Evolutionary conservation across 2,797 vertebrate species (phyloP).

Genomic region (Dromococcyx pavoninus): DNA sequence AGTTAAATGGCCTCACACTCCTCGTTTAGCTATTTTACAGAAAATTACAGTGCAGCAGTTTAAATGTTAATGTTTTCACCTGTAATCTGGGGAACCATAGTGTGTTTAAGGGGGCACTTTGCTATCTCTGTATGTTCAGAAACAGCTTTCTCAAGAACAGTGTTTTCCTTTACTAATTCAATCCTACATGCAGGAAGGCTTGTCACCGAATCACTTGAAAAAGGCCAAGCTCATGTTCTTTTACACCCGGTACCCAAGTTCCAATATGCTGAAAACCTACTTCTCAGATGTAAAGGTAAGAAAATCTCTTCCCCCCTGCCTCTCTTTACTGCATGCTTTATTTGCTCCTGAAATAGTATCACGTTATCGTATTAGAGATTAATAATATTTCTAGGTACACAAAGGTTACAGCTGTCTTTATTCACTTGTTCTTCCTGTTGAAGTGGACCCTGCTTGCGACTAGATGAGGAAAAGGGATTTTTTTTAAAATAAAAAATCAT

Average conservation of each 20-base stretch:
- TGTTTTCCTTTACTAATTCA: constrained; percentile 86
- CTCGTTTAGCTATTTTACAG: not conserved
- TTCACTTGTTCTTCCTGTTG: constrained; percentile 8
- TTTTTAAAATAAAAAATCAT: not conserved
- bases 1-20: not conserved
- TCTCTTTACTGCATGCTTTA: not conserved
- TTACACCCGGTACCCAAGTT: constrained; percentile 97
- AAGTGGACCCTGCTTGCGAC: not conserved
- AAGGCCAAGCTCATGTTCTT: constrained; percentile 99
- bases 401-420: not conserved
- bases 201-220: constrained; percentile 98
- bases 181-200: constrained; percentile 97
- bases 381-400: not conserved
- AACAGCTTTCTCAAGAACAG: constrained; percentile 5
- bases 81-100: not conserved
- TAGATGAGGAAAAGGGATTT: not conserved
- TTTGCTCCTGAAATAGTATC: not conserved
- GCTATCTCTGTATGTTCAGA: not conserved
- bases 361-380: not conserved
- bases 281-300: constrained; percentile 99
- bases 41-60: not conserved
- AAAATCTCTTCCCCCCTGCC: not conserved
- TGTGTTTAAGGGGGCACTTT: not conserved
- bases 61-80: not conserved
- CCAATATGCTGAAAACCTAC: constrained; percentile 99